Percentiles rank a stretch among this genome's conserved stretches.
These are phyloP conservation scores for Ptyas mucosa DNA, from an alignment of 2,113 vertebrate genomes.

Conservation along the genomic window DNA sequence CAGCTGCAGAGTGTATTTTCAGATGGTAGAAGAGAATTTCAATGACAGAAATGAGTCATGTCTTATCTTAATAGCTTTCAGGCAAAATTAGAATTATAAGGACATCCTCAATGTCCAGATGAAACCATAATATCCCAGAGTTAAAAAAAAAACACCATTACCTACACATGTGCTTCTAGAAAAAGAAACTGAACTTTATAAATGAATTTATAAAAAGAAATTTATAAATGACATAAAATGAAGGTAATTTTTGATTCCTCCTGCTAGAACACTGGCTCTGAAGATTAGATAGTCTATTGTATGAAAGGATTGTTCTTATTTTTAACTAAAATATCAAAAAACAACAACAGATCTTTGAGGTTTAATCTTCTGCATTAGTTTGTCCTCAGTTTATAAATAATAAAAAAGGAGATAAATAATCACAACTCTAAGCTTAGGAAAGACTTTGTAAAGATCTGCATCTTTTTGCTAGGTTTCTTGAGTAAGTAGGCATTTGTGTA, in stretches of 20 bases:
- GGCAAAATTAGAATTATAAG: background rate
- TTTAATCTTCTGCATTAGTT: background rate
- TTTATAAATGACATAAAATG: background rate
- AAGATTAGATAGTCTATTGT: background rate
- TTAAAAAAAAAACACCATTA: background rate
- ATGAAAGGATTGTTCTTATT: constrained; percentile 6
- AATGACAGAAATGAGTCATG: background rate
- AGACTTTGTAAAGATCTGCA: background rate
- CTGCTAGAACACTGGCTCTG: constrained; percentile 14
- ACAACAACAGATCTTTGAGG: background rate
- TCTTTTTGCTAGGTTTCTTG: background rate
- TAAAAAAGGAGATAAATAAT: background rate
- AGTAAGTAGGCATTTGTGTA: background rate
- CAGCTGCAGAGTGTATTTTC: background rate
- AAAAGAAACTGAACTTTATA: background rate
- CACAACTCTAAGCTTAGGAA: background rate
- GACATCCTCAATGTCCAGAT: background rate
- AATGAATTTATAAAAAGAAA: too few species aligned
- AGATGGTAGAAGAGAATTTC: background rate
- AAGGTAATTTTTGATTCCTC: background rate
- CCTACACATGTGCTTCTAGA: background rate
- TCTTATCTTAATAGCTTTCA: background rate
- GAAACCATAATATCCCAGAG: background rate
- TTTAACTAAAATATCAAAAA: background rate
- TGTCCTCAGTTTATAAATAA: background rate